A percentile compares a stretch with the other conserved stretches of the same genome.
Evolutionary conservation across 2,888 invertebrate genomes (phyloP).

Genomic region (Diaprepes abbreviatus): DNA sequence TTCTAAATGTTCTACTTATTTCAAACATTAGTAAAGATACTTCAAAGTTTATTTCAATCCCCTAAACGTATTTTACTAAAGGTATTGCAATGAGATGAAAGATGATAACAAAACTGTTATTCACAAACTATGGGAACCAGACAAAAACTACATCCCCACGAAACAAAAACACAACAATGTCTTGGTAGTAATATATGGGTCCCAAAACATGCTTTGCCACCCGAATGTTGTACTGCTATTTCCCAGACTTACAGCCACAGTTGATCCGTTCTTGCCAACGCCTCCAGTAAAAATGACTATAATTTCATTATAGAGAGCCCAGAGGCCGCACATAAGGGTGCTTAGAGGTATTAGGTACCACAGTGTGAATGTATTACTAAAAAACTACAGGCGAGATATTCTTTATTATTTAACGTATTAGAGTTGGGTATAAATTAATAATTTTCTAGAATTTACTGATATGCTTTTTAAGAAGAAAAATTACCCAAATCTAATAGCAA

Average conservation of each 20-base stretch:
- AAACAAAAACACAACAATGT: constrained; percentile 7
- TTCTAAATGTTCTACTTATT: no score
- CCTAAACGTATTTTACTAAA: no score
- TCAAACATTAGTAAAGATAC: no score
- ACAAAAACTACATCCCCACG: background rate
- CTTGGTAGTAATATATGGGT: constrained; percentile 18
- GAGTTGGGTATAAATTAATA: no score
- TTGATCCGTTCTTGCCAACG: constrained; percentile 97
- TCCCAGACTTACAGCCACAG: constrained; percentile 88
- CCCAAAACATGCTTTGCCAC: constrained; percentile 35
- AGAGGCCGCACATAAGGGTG: constrained; percentile 79
- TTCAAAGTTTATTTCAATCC: no score
- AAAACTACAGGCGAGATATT: constrained; percentile 61
- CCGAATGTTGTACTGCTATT: background rate
- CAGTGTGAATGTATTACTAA: constrained; percentile 78
- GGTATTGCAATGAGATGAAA: no score
- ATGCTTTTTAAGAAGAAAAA: no score
- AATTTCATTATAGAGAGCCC: constrained; percentile 81
- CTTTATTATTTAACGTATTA: background rate
- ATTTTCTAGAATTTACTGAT: no score
- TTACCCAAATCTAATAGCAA: no score
- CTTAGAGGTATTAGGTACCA: constrained; percentile 83
- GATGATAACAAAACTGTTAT: no score
- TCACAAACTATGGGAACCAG: no score
- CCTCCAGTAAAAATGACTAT: constrained; percentile 84